Evolutionary conservation across 2,113 vertebrate species (phyloP), one percentile per base, ranked within the genome.

Genomic region (Oreotrochilus melanogaster): DNA sequence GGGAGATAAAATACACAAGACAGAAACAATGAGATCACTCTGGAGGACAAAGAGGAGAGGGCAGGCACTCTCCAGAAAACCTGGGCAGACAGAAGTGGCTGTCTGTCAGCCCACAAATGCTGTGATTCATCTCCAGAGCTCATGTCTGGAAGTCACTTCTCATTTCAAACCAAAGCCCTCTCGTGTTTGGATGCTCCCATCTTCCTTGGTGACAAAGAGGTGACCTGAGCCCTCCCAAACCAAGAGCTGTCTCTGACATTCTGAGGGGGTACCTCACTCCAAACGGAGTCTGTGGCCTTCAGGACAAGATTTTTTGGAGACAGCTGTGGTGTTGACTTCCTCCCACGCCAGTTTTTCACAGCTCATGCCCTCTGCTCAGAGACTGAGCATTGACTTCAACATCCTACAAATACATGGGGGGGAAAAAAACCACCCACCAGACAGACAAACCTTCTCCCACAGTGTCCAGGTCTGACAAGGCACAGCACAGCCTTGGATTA

Each of bases 1-100:
- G 84, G 97, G 97, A 95, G 94, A 96, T 79, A 78, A 95, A 93
- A 94, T 56, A 96, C 66, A 97, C 96, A 96, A 79, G 70, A 87
- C 0, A 7, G 81, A 97, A 97, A 97, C 95, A 97, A 92, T 96
- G 66, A 97, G 91, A 89, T 97, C 97, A 94, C 25, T 62, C 83
- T 9, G 30, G 14, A 86, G 72, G 88, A 86, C 14, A 18, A 84
- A 62, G 76, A 83, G 47, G 53, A 88, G 6, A 14, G 33, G 65
- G 78, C 56, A 54, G 35, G 35, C n/a, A 17, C 33, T 84, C 82
- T 51, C 23, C 69, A 74, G 78, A 89, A 83, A 39, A 3, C 17
- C 15, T 31, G 42, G 66, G 85, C 94, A 88, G 88, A 85, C 51
- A 67, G 54, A 89, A 86, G 37, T 30, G 84, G 33, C 31, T 86